These are phyloP conservation scores for Sus cebifrons DNA, from an alignment of 2,797 vertebrate species.

Conservation along the genomic window DNA sequence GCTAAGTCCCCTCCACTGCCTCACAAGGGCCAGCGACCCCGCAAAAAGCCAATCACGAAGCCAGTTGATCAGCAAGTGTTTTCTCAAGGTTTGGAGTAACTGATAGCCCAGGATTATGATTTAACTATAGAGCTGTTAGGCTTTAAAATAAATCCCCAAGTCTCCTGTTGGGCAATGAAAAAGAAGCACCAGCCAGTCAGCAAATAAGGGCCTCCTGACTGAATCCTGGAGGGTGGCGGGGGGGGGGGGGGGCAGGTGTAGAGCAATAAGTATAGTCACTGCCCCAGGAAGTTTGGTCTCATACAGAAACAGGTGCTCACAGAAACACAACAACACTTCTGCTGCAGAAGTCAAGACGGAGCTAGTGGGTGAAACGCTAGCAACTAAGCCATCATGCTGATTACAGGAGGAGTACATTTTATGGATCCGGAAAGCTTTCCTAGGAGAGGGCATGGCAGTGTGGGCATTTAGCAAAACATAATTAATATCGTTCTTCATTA, in stretches of 20 bases:
- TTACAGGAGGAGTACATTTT: not conserved
- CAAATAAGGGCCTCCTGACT: not conserved
- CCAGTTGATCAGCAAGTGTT: not conserved
- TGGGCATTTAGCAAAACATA: not conserved
- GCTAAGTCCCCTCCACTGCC: not conserved
- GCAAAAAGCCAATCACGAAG: not conserved
- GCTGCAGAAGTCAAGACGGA: not conserved
- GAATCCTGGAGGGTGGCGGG: not conserved
- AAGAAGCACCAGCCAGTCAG: not conserved
- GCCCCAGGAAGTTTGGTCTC: too few relatives aligned
- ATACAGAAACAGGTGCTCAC: not conserved
- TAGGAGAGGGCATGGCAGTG: not conserved
- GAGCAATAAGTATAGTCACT: not conserved
- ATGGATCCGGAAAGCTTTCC: not conserved
- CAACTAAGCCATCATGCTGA: not conserved
- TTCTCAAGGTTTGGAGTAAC: constrained; percentile 9
- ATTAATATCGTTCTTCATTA: constrained; percentile 16
- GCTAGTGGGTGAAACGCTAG: not conserved
- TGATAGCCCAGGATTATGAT: not conserved
- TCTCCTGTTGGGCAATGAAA: not conserved
- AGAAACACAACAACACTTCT: not conserved
- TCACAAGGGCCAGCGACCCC: not conserved
- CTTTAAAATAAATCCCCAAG: constrained; percentile 23
- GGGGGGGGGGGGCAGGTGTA: too few relatives aligned
- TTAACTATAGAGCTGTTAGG: not conserved